Base-by-base conservation (phyloP, 2,797 vertebrate genomes). In the Spinus pinus region DNA sequence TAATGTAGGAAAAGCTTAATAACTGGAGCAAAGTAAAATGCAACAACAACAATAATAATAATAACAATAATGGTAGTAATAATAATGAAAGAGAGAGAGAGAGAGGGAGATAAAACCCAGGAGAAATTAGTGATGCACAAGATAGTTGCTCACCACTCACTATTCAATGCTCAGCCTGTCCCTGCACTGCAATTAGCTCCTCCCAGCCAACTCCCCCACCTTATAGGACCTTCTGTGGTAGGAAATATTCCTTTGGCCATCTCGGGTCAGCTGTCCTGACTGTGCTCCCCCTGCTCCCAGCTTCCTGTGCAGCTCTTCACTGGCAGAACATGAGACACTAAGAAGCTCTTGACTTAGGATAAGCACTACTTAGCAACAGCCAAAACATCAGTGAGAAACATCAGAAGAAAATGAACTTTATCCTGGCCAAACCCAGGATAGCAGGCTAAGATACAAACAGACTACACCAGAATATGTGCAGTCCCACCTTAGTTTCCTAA, bases 131-230 rank as follows among this genome's bases (percentile, higher is more conserved):
- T 47, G 66, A 58, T 8, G 6, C 14, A 31, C 30, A 35, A 24
- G 24, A n/a, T 16, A 65, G 24, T 6, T 78, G 51, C 22, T 65
- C 39, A 41, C 10, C 12, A 41, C 25, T 72, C 39, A 33, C 22
- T 41, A 49, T 31, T 1, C 0, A 2, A 53, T 21, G 30, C 7
- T 41, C 33, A 84, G 46, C 19, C 6, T 0, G 1, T 24, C 33
- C 23, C 25, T 53, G 51, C 18, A 25, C 33, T 47, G 22, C 1
- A 3, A 42, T 14, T 2, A 0, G 53, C 51, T 71, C 22, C 53
- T 72, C 33, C 41, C 39, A 47, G 46, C 2, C 31, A 60, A 10
- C 13, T 47, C 6, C 27, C 39, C 19, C 33, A 35, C 14, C 21
- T 58, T n/a, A 28, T 1, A 35, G 12, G 31, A 41, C 0, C 1